Base-by-base conservation (phyloP, 2,113 vertebrate genomes). In the Forbesichthys papilliferus region DNA sequence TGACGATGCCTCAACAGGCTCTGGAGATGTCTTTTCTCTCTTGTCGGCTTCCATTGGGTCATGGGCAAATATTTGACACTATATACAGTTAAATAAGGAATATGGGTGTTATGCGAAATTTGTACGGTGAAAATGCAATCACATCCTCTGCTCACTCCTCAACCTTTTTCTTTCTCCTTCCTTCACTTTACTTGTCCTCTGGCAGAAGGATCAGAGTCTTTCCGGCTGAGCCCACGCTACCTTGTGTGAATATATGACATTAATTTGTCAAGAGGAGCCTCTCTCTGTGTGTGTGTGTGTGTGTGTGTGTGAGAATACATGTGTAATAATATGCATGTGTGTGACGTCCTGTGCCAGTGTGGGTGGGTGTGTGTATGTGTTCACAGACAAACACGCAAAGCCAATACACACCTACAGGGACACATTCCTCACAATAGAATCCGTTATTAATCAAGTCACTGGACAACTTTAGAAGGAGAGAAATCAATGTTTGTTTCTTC, bases 371-470 rank as follows among this genome's bases (percentile, higher is more conserved):
- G 52, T 71, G 68, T 56, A 48, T 72, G 71, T 56, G 64, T 53
- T 58, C 68, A 64, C 61, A 77, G 71, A 65, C 64, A 66, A 53
- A 75, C 64, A 48, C 34, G 55, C 3, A 64, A 52, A 73, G 48
- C 75, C 61, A 34, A 67, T 64, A 61, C 77, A 84, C 80, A 81
- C 86, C 79, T 85, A 80, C 74, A 72, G 79, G 74, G 73, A 91
- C 81, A 73, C 75, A 73, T 82, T 84, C 86, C 76, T 87, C 81
- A 62, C 74, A 47, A 72, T 88, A 75, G 89, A 89, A 89, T 91
- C 87, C 70, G 90, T 89, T 92, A 92, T 92, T 92, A 92, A 91
- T 93, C 89, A 90, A 89, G 85, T 85, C 62, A 83, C 74, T 56
- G 68, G 80, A 88, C 76, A 91, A 91, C 77, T 87, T 90, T 66